Percentiles rank a stretch among this genome's conserved stretches.
These are phyloP conservation scores for Diarsia brunnea DNA, from an alignment of 2,888 invertebrate species.

Conservation along the genomic window DNA sequence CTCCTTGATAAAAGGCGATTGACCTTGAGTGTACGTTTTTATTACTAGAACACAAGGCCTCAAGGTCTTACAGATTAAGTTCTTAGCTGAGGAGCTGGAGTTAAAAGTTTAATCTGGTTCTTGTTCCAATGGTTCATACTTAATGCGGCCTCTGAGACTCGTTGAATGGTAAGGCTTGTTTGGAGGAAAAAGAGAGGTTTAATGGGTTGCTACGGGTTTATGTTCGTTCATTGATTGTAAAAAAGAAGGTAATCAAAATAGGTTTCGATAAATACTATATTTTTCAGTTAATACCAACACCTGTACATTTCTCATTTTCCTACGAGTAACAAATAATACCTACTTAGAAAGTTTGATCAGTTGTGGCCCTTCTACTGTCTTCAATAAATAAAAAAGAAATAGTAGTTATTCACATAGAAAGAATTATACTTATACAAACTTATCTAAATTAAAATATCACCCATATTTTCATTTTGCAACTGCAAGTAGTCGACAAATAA, in stretches of 20 bases:
- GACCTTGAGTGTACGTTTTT: constrained; percentile 33
- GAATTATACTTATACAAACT: not conserved
- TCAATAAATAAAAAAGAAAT: not conserved
- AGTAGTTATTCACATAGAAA: not conserved
- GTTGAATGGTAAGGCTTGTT: constrained; percentile 21
- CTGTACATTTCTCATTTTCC: not conserved
- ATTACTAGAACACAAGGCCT: constrained; percentile 24
- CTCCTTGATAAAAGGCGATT: no score
- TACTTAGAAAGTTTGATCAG: not conserved
- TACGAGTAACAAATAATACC: not conserved
- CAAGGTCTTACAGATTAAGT: constrained; percentile 41
- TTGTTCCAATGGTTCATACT: constrained; percentile 30
- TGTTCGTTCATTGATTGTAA: not conserved
- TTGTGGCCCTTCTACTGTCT: not conserved
- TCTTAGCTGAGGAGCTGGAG: constrained; percentile 31
- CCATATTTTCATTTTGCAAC: not conserved
- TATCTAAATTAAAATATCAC: constrained; percentile 5
- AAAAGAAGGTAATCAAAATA: not conserved
- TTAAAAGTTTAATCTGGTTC: constrained; percentile 47
- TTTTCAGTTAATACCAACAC: not conserved
- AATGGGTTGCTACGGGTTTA: constrained; percentile 4
- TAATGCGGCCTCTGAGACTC: constrained; percentile 17
- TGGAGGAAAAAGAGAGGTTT: constrained; percentile 3
- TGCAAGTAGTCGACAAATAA: not conserved
- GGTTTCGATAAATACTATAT: not conserved